A percentile compares a stretch with the other conserved stretches of the same genome.
Evolutionary conservation across 2,797 vertebrate genomes (phyloP).

Genomic region (Cuculus canorus): DNA sequence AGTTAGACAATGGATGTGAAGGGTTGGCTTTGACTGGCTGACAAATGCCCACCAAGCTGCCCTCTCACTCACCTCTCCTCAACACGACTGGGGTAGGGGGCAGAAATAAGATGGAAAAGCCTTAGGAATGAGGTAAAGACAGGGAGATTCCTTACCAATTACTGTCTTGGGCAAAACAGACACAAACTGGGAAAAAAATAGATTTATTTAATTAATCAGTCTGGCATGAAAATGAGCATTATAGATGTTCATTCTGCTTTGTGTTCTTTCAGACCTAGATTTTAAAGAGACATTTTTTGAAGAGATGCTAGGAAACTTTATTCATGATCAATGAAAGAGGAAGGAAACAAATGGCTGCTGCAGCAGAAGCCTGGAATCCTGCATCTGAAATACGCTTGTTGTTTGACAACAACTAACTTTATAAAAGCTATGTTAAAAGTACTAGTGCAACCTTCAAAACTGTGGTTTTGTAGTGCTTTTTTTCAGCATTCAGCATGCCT

Average conservation of each 20-base stretch:
- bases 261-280: not conserved
- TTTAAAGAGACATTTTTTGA: not conserved
- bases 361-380: not conserved
- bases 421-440: not conserved
- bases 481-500: not conserved
- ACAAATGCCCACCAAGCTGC: not conserved
- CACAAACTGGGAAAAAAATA: not conserved
- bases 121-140: not conserved
- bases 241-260: not conserved
- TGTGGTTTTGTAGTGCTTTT: not conserved
- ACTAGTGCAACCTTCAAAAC: not conserved
- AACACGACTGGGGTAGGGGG: accelerated
- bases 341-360: not conserved
- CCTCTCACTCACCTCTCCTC: not conserved
- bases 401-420: not conserved
- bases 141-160: not conserved
- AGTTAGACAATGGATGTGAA: not conserved
- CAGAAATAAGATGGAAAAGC: not conserved
- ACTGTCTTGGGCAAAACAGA: not conserved
- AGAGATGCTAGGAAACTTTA: not conserved
- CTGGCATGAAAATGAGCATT: not conserved
- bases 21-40: not conserved
- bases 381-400: not conserved
- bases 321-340: not conserved
- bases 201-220: not conserved